A percentile compares a stretch with the other conserved stretches of the same genome.
Evolutionary conservation across 2,888 invertebrate species (phyloP).

Genomic region (Parnassius orleans): DNA sequence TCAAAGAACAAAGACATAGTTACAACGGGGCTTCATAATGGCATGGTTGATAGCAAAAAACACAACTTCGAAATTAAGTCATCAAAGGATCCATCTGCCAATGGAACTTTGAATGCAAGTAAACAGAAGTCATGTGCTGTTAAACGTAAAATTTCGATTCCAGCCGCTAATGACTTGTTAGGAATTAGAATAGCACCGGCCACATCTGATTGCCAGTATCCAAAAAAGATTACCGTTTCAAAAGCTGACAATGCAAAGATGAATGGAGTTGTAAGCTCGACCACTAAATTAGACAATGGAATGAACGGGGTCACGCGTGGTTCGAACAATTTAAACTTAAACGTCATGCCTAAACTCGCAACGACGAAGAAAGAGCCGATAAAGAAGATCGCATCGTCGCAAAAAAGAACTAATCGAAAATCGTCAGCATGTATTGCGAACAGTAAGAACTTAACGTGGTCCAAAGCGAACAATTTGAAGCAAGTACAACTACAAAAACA

Average conservation of each 20-base stretch:
- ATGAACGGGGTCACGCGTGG: conserved; percentile 75
- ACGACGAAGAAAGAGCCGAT: conserved; percentile 55
- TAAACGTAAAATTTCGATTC: conserved; percentile 53
- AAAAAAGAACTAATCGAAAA: conserved; percentile 68
- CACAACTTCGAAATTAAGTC: conserved; percentile 45
- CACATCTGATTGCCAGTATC: conserved; percentile 46
- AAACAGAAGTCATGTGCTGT: conserved; percentile 36
- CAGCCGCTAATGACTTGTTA: conserved; percentile 46
- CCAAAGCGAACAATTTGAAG: conserved; percentile 73
- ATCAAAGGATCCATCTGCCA: conserved; percentile 65
- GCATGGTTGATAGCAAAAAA: conserved; percentile 56
- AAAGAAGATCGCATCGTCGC: conserved; percentile 48
- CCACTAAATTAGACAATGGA: conserved; percentile 69
- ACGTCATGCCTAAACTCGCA: conserved; percentile 51
- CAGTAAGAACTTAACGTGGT: conserved; percentile 73
- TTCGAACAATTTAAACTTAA: conserved; percentile 69
- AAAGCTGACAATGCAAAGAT: conserved; percentile 55
- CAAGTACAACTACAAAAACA: conserved; percentile 70
- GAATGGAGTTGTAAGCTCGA: conserved; percentile 68
- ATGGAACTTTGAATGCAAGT: conserved; percentile 43
- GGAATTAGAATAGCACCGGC: conserved; percentile 55
- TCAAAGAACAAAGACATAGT: conserved; percentile 51
- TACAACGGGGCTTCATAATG: conserved; percentile 50
- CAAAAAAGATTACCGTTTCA: conserved; percentile 47
- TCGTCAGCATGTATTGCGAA: conserved; percentile 75